Evolutionary conservation across 1,140 invertebrate species (phyloP), one percentile per base, ranked within the genome.

Genomic region (Maconellicoccus hirsutus): DNA sequence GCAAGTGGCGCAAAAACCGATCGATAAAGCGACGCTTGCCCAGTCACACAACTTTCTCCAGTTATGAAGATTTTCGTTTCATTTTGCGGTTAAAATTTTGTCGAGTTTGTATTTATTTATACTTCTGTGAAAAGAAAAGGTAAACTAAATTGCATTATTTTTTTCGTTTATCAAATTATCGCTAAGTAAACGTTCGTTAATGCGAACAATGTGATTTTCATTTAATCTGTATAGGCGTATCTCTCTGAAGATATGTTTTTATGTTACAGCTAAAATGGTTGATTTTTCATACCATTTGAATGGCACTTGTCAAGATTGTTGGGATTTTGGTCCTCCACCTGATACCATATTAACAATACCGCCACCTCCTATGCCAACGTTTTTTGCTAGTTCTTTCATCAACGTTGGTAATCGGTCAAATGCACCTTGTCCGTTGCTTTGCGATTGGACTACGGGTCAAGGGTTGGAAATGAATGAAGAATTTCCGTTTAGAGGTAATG

Each of bases 291-390:
- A 63, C 14, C 19, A 52, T 12, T 61, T 72, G 70, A 73, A 73
- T 19, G 39, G 26, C 1, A 71, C 70, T 1, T 73, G 75, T 27
- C 42, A 71, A 1, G 75, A 75, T 27, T 75, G 73, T 61, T 63
- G 85, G 75, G 85, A 86, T n/a, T 78, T 89, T 21, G 89, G 87
- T 7, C 89, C 90, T n/a, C 89, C 90, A 14, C 89, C 89, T 0
- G 87, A 91, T 77, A 86, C 84, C 69, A 91, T 91, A 73, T 79
- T 90, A 63, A 86, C 86, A 73, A 85, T 91, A 79, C 89, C 90
- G n/a, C 90, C 89, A 27, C 90, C 89, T 0, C 90, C 89, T 1
- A 81, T 90, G 73, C 89, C 89, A 6, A 82, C 85, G 1, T 89
- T 89, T 79, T 78, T 91, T 33, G 83, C 86, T 70, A 87, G 61